Conservation (phyloP, 2,113 vertebrate species). For the Melanotaenia duboulayi region DNA sequence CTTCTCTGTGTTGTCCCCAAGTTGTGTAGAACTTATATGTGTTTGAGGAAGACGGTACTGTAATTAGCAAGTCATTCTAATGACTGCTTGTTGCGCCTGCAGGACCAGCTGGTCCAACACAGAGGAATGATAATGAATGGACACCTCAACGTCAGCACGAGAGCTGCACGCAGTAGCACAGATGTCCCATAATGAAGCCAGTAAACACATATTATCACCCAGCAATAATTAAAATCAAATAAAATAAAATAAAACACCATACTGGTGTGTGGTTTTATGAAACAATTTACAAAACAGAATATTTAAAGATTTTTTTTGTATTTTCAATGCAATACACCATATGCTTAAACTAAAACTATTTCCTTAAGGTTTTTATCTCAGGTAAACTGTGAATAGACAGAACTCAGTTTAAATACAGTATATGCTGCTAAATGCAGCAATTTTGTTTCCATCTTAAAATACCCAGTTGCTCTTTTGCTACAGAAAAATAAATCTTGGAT, state of each 20-base stretch:
- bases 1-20: slow-evolving; percentile 3
- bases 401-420: accelerated
- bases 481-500: too few relatives aligned
- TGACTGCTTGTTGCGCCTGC: slow-evolving; percentile 57
- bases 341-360: background rate
- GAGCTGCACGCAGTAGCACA: slow-evolving; percentile 47
- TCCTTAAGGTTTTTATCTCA: background rate
- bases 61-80: slow-evolving; percentile 71
- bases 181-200: slow-evolving; percentile 38
- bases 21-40: slow-evolving; percentile 22
- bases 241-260: background rate
- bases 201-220: slow-evolving; percentile 29
- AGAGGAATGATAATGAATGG: slow-evolving; percentile 83
- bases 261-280: background rate
- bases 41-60: slow-evolving; percentile 52
- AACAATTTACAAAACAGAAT: background rate
- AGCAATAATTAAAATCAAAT: background rate
- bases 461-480: too few relatives aligned
- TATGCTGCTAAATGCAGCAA: background rate
- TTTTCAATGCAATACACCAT: background rate
- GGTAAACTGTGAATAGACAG: too few relatives aligned
- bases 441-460: too few relatives aligned
- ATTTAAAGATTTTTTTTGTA: background rate
- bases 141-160: slow-evolving; percentile 26
- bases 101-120: slow-evolving; percentile 71